Evolutionary conservation across 2,113 vertebrate genomes (phyloP).

Genomic region (Anguilla japonica): DNA sequence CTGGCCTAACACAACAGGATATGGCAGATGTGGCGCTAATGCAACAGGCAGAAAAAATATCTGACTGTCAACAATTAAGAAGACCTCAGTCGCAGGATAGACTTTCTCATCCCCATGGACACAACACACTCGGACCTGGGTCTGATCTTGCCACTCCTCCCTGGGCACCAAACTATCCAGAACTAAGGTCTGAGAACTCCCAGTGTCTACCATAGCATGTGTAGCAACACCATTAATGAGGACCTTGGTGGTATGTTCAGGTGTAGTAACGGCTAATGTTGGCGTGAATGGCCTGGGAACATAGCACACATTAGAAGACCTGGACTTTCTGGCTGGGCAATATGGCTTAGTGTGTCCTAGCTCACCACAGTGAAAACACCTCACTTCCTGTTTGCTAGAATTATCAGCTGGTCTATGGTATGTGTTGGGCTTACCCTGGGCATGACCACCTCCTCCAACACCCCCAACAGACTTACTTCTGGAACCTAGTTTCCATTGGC

Average conservation of each 20-base stretch:
- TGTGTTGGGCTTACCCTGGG: background rate
- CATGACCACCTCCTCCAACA: background rate
- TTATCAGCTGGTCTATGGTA: background rate
- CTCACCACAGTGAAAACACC: background rate
- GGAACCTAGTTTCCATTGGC: background rate
- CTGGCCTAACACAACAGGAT: too few relatives aligned
- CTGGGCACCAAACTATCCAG: background rate
- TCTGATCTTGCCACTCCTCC: background rate
- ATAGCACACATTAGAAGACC: background rate
- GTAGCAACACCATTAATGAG: background rate
- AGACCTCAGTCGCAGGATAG: too few relatives aligned
- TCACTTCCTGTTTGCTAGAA: background rate
- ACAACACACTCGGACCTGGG: background rate
- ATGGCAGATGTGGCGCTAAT: too few relatives aligned
- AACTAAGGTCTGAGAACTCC: background rate
- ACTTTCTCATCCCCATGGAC: background rate
- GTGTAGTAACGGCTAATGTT: background rate
- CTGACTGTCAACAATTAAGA: too few relatives aligned
- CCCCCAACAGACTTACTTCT: slow-evolving; percentile 5
- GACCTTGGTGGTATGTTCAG: background rate
- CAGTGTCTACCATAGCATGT: background rate
- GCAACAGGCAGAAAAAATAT: background rate
- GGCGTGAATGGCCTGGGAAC: background rate
- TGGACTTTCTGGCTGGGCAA: background rate
- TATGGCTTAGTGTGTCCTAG: background rate